Conservation (phyloP, 1,140 invertebrate genomes). For the Ceratina australensis region DNA sequence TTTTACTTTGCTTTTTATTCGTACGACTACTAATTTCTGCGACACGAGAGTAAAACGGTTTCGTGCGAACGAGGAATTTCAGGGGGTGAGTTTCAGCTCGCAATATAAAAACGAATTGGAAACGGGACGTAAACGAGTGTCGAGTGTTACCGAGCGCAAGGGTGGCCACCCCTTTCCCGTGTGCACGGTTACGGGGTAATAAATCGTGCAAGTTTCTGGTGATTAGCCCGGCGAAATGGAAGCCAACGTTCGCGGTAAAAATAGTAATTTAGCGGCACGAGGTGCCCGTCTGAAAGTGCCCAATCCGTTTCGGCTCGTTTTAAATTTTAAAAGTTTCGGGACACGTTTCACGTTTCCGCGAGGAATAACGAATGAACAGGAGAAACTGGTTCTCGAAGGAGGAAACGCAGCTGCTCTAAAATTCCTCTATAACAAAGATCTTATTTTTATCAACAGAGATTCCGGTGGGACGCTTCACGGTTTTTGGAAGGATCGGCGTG, state of each 20-base stretch:
- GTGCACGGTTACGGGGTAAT: slow-evolving; percentile 19
- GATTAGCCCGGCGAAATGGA: slow-evolving; percentile 61
- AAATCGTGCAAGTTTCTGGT: slow-evolving; percentile 57
- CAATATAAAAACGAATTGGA: background rate
- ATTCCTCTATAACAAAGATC: background rate
- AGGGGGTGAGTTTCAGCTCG: background rate
- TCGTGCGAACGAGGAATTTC: slow-evolving; percentile 20
- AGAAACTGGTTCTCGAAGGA: background rate
- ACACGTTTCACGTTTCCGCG: slow-evolving; percentile 11
- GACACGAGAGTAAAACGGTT: background rate
- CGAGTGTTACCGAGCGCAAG: background rate
- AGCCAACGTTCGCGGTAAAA: slow-evolving; percentile 63
- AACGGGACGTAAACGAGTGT: background rate
- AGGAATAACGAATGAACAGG: background rate
- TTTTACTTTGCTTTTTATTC: background rate
- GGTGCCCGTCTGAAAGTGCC: slow-evolving; percentile 46
- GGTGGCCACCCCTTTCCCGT: background rate
- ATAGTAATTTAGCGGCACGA: slow-evolving; percentile 62
- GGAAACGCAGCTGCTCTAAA: background rate
- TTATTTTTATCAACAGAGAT: too few species aligned
- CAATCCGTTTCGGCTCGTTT: slow-evolving; percentile 46
- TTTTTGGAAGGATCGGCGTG: background rate
- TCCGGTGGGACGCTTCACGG: background rate
- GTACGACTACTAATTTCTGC: background rate
- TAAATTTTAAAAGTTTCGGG: slow-evolving; percentile 48